Conservation (phyloP, 30 jellyfish, hydroid and myxozoan species). For the Hydra vulgaris region DNA sequence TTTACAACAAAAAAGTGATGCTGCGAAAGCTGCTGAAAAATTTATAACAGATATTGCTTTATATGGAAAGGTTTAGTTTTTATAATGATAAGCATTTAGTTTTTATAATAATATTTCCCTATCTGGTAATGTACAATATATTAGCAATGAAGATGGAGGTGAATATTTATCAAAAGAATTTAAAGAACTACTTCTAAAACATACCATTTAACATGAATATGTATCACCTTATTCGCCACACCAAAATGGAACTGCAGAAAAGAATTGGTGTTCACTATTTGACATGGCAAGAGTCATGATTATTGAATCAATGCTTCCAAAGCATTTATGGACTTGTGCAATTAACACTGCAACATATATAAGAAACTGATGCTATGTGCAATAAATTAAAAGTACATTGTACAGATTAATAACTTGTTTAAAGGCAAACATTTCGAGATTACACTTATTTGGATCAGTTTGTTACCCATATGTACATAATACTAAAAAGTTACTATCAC, state of each 20-base stretch:
- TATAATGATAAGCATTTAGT: no score
- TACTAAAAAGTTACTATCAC: slow-evolving; percentile 5
- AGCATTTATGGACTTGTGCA: background rate
- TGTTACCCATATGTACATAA: background rate
- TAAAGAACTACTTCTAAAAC: slow-evolving; percentile 11
- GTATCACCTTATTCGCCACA: slow-evolving; percentile 30
- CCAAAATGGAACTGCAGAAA: slow-evolving; percentile 36
- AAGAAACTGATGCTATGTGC: no score
- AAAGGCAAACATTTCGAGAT: no score
- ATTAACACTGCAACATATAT: background rate
- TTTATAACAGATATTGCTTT: slow-evolving; percentile 25
- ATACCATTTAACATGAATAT: slow-evolving; percentile 15
- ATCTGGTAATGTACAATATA: slow-evolving; percentile 3
- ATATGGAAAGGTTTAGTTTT: slow-evolving; percentile 27
- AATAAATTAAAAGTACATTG: no score
- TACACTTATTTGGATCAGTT: background rate
- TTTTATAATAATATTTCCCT: slow-evolving; percentile 8
- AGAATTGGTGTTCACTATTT: slow-evolving; percentile 24
- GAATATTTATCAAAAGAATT: slow-evolving; percentile 18
- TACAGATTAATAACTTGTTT: no score
- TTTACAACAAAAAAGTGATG: slow-evolving; percentile 19
- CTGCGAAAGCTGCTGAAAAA: background rate
- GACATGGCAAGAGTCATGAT: slow-evolving; percentile 7
- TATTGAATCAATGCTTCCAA: slow-evolving; percentile 5
- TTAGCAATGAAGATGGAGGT: slow-evolving; percentile 32